Evolutionary conservation across 2,888 invertebrate genomes (phyloP).

Genomic region (Eupeodes luniger): DNA sequence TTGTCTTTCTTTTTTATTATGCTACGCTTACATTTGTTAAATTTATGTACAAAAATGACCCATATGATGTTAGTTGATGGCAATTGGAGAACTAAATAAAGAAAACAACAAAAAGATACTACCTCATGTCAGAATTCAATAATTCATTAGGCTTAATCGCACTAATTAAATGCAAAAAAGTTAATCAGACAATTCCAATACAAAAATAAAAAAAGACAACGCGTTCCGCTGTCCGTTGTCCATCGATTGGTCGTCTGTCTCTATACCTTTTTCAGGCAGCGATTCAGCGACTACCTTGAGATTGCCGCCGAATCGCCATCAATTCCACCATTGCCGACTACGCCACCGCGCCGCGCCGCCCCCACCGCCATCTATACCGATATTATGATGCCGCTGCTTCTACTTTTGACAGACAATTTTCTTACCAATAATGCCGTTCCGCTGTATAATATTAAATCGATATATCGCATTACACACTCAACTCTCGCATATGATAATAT

Average conservation of each 20-base stretch:
- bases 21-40: conserved; percentile 20
- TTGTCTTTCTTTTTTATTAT: conserved; percentile 1
- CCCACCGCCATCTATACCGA: not conserved
- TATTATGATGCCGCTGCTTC: not conserved
- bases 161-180: conserved; percentile 69
- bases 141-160: conserved; percentile 66
- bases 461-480: conserved; percentile 64
- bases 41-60: conserved; percentile 46
- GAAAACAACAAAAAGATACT: not conserved
- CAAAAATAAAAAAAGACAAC: conserved; percentile 19
- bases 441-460: conserved; percentile 62
- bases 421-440: conserved; percentile 72
- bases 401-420: conserved; percentile 61
- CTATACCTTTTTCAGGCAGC: conserved; percentile 18
- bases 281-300: conserved; percentile 50
- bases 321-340: too few relatives aligned
- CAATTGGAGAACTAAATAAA: not conserved
- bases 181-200: conserved; percentile 64
- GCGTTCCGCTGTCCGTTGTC: conserved; percentile 14
- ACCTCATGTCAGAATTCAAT: conserved; percentile 50
- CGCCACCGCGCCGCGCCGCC: too few relatives aligned
- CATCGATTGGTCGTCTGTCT: conserved; percentile 32
- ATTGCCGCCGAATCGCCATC: not conserved
- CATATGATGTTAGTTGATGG: conserved; percentile 45
- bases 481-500: conserved; percentile 44